Evolutionary conservation across 2,797 vertebrate genomes (phyloP).

Genomic region (Zalophus californianus): DNA sequence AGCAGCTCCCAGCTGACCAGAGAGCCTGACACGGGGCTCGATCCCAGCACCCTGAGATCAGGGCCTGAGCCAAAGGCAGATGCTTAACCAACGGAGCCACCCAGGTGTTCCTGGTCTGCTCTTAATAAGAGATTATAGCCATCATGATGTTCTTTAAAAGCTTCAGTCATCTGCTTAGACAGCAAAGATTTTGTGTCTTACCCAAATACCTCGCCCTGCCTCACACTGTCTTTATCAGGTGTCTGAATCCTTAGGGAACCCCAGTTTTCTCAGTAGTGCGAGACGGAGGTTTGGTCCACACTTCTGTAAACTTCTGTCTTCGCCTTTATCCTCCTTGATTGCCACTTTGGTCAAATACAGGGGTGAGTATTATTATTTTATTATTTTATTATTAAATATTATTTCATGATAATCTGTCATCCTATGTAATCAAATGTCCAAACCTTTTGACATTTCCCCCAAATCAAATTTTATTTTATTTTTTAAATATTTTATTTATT

Average conservation of each 20-base stretch:
- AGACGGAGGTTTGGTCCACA: background rate
- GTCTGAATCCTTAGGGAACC: background rate
- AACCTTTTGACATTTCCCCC: background rate
- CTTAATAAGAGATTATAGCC: background rate
- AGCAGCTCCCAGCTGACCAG: too few relatives aligned
- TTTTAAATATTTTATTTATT: too few relatives aligned
- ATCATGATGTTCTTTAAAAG: background rate
- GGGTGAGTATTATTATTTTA: background rate
- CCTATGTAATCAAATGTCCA: background rate
- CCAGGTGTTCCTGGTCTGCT: too few relatives aligned
- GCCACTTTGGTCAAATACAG: background rate
- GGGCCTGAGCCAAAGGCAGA: too few relatives aligned
- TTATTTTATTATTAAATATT: too few relatives aligned
- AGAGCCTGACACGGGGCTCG: too few relatives aligned
- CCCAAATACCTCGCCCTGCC: background rate
- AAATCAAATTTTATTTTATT: background rate
- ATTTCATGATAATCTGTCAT: background rate
- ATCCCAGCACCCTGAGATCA: too few relatives aligned
- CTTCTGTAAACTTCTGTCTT: background rate
- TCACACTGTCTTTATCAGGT: background rate
- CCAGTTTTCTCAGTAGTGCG: background rate
- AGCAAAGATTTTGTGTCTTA: background rate
- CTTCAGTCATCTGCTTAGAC: background rate
- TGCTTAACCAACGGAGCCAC: too few relatives aligned
- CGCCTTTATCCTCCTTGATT: background rate